A percentile compares a stretch with the other conserved stretches of the same genome.
These are phyloP conservation scores for Nineta flava DNA, from an alignment of 2,888 invertebrate genomes.

Conservation along the genomic window DNA sequence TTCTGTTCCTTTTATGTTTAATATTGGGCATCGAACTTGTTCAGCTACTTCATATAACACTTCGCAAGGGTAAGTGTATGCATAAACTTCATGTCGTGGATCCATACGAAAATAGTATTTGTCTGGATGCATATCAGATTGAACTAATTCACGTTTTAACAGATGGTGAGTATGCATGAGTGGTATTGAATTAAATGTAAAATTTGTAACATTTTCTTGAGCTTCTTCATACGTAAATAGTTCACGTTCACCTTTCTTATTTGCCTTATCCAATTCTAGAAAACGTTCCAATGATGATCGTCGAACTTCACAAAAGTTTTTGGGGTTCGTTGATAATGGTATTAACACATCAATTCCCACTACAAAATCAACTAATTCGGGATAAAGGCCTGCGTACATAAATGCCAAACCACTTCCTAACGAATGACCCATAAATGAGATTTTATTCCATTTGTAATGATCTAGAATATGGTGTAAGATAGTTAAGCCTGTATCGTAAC, in stretches of 20 bases:
- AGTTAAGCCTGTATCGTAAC: not conserved
- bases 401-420: not conserved
- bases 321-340: not conserved
- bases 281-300: not conserved
- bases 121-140: not conserved
- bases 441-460: not conserved
- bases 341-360: not conserved
- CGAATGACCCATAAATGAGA: constrained; percentile 1
- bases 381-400: not conserved
- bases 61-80: not conserved
- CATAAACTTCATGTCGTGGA: not conserved
- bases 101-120: not conserved
- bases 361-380: constrained; percentile 1
- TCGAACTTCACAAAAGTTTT: not conserved
- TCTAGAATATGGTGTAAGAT: not conserved
- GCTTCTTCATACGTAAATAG: not conserved
- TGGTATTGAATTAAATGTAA: not conserved
- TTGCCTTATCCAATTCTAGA: not conserved
- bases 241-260: not conserved
- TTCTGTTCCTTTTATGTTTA: constrained; percentile 1
- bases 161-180: not conserved
- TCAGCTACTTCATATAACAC: not conserved
- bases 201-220: not conserved
- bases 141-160: not conserved
- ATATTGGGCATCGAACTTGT: not conserved